Evolutionary conservation across 1,140 invertebrate genomes (phyloP).

Genomic region (Cherax quadricarinatus): DNA sequence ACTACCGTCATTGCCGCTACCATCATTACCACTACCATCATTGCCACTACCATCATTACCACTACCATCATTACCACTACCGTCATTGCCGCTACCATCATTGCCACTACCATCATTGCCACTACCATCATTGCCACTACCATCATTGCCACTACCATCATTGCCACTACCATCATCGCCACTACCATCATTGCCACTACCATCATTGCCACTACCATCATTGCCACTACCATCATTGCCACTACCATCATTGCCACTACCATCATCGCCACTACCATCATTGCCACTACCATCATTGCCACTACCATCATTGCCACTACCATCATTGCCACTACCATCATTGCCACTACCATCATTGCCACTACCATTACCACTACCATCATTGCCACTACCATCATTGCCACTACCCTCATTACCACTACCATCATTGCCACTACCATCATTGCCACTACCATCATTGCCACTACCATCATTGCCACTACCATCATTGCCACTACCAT

Average conservation of each 20-base stretch:
- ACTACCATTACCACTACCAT: no score
- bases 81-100: background rate
- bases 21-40: background rate
- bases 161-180: background rate
- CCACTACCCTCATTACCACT: no score
- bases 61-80: slow-evolving; percentile 12
- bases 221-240: background rate
- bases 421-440: no score
- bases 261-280: background rate
- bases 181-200: background rate
- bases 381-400: no score
- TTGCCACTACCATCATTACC: background rate
- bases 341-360: no score
- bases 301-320: no score
- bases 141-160: slow-evolving; percentile 7
- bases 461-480: no score
- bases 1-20: background rate
- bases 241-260: background rate
- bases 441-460: no score
- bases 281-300: no score
- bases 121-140: background rate
- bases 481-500: no score
- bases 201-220: background rate
- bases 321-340: no score
- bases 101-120: background rate